phyloP scores from a whole-genome alignment of 2,113 vertebrate genomes.

The Alexandromys fortis region DNA sequence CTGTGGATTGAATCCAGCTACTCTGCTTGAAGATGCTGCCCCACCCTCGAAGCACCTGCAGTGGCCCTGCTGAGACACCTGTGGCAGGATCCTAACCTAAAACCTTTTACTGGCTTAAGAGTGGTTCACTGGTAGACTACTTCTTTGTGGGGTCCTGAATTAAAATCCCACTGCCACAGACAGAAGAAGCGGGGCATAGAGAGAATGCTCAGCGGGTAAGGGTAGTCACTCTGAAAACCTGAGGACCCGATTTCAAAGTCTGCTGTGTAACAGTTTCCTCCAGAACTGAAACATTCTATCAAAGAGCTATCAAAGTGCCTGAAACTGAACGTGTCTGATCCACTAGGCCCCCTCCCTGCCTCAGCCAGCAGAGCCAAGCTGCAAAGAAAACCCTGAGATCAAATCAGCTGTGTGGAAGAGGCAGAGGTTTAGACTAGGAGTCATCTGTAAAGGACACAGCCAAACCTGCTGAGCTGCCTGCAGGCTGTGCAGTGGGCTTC shows the following conservation, averaged over 20 bases:
- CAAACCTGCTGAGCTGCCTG: neutral
- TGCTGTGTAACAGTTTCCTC: neutral
- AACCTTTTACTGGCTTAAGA: neutral
- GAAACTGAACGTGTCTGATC: neutral
- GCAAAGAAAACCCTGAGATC: neutral
- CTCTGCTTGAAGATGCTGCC: constrained; percentile 33
- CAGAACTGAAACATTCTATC: neutral
- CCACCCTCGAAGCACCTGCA: neutral
- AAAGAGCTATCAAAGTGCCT: neutral
- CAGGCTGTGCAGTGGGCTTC: neutral
- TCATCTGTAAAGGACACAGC: neutral
- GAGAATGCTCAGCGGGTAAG: no score
- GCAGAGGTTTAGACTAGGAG: neutral
- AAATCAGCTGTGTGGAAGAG: neutral
- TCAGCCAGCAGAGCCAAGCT: neutral
- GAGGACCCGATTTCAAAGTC: neutral
- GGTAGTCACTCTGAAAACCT: neutral
- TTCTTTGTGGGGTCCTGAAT: neutral
- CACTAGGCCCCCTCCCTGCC: neutral
- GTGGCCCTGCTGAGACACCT: neutral
- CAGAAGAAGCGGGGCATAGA: neutral
- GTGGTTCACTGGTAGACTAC: neutral
- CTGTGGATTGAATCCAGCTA: neutral
- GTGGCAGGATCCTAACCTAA: neutral
- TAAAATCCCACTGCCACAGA: neutral